Conservation (phyloP, 2,113 vertebrate genomes). For the Danio rerio region GRCz12tu NC_133182.1:1226501-1227000, state of each 20-base stretch:
- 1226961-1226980: too few species aligned
- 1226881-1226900: too few species aligned
- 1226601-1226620: constrained; percentile 17
- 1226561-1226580: background rate
- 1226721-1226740: background rate
- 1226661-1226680: constrained; percentile 1
- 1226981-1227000: too few species aligned
- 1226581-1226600: constrained; percentile 23
- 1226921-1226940: too few species aligned
- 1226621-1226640: background rate
- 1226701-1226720: constrained; percentile 33
- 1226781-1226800: background rate
- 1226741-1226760: background rate
- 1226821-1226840: too few species aligned
- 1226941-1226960: too few species aligned
- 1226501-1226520: constrained; percentile 20
- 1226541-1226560: background rate
- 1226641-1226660: background rate
- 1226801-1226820: background rate
- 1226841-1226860: too few species aligned
- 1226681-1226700: background rate
- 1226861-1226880: too few species aligned
- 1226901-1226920: too few species aligned
- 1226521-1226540: constrained; percentile 38
- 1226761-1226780: constrained; percentile 9